Conservation (phyloP, 2,888 invertebrate species). For the Papilio elwesi region DNA sequence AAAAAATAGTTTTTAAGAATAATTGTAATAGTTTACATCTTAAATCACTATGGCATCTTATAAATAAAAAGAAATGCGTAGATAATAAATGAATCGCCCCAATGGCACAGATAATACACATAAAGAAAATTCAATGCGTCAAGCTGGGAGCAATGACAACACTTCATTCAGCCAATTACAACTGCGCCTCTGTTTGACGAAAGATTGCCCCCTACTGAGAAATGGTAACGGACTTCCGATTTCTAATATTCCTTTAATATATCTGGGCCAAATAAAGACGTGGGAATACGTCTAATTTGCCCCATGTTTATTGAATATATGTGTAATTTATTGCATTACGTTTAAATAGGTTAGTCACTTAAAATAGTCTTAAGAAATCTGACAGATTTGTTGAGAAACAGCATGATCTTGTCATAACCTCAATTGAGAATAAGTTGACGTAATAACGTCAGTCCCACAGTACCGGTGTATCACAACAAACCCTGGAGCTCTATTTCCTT, state of each 20-base stretch:
- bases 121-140: constrained; percentile 22
- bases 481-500: too few species aligned
- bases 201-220: constrained; percentile 26
- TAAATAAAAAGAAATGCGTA: background rate
- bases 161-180: constrained; percentile 33
- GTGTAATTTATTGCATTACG: constrained; percentile 23
- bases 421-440: too few species aligned
- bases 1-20: too few species aligned
- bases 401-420: too few species aligned
- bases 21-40: too few species aligned
- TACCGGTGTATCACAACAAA: too few species aligned
- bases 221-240: constrained; percentile 34
- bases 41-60: background rate
- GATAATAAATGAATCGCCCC: background rate
- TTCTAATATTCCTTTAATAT: constrained; percentile 18
- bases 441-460: too few species aligned
- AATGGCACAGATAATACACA: background rate
- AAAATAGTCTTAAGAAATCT: too few species aligned
- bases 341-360: background rate
- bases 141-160: constrained; percentile 32
- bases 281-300: constrained; percentile 38
- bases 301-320: background rate
- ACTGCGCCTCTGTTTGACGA: constrained; percentile 10
- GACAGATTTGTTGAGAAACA: too few species aligned
- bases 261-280: constrained; percentile 29